Percentiles rank a stretch among this genome's conserved stretches.
Conservation (phyloP, 2,797 vertebrate genomes). For the Pelochelys cantorii region DNA sequence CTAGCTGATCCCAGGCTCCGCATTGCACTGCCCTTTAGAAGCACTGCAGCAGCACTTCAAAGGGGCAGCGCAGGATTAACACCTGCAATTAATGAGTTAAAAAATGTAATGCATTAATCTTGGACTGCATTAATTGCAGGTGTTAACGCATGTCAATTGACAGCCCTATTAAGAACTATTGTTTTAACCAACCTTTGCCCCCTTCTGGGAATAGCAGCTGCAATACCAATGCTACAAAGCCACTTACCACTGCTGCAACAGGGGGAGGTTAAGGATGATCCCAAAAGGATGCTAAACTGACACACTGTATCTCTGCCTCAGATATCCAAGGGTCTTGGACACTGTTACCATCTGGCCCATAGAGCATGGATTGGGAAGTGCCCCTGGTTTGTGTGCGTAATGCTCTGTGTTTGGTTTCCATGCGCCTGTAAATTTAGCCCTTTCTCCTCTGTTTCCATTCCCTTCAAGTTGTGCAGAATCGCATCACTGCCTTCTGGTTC, state of each 20-base stretch:
- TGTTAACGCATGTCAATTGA: too few relatives aligned
- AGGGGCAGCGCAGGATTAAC: too few relatives aligned
- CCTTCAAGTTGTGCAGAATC: conserved; percentile 86
- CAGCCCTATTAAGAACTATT: neutral
- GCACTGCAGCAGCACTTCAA: too few relatives aligned
- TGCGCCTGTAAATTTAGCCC: neutral
- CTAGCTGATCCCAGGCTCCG: too few relatives aligned
- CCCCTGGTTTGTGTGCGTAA: neutral
- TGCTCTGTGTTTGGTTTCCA: neutral
- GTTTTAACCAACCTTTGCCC: neutral
- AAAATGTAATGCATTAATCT: too few relatives aligned
- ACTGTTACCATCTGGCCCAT: too few relatives aligned
- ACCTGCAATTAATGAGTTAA: too few relatives aligned
- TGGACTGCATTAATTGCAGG: too few relatives aligned
- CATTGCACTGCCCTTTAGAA: too few relatives aligned
- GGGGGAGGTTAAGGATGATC: neutral
- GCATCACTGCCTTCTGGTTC: conserved; percentile 89
- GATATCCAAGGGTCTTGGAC: fast-evolving
- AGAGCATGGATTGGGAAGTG: neutral
- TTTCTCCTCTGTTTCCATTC: neutral
- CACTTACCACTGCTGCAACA: neutral
- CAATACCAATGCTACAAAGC: neutral
- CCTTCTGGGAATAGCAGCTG: neutral
- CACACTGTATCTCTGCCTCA: fast-evolving
- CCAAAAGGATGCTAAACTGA: neutral